phyloP scores from a whole-genome alignment of 2,888 invertebrate genomes.

The Camponotus fellah region DNA sequence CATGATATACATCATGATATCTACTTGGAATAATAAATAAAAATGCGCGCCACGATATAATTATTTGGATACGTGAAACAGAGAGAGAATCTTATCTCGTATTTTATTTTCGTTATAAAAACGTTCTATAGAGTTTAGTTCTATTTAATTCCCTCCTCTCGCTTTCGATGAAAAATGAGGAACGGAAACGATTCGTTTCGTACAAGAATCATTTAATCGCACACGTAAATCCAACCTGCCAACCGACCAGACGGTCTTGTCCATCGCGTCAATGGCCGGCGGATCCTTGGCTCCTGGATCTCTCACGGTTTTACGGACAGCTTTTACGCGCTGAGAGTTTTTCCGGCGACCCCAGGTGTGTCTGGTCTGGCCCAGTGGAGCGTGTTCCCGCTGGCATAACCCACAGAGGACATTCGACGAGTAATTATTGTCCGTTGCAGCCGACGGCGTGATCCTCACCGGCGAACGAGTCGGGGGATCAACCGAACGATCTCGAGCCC shows the following conservation, averaged over 20 bases:
- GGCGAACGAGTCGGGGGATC: constrained; percentile 9
- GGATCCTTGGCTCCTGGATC: constrained; percentile 65
- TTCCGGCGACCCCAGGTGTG: constrained; percentile 79
- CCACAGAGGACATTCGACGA: constrained; percentile 51
- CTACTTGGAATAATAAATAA: neutral
- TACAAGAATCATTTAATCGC: constrained; percentile 13
- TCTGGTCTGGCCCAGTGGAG: constrained; percentile 84
- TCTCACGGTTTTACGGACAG: constrained; percentile 63
- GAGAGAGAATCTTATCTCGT: neutral
- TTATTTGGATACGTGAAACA: neutral
- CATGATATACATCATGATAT: neutral
- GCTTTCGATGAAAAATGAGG: neutral
- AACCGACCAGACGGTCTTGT: constrained; percentile 13
- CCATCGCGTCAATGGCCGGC: constrained; percentile 35
- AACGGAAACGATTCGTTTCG: neutral
- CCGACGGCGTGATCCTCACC: neutral
- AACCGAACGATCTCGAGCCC: neutral
- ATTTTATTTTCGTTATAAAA: neutral
- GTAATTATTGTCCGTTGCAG: constrained; percentile 64
- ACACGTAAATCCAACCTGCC: neutral
- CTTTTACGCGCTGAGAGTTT: constrained; percentile 73
- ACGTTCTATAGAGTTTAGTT: neutral
- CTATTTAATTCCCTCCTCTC: neutral
- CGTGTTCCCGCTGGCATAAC: constrained; percentile 70
- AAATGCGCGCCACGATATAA: neutral